These are phyloP conservation scores for Leucozona laternaria DNA, from an alignment of 2,888 invertebrate genomes.

Conservation along the genomic window DNA sequence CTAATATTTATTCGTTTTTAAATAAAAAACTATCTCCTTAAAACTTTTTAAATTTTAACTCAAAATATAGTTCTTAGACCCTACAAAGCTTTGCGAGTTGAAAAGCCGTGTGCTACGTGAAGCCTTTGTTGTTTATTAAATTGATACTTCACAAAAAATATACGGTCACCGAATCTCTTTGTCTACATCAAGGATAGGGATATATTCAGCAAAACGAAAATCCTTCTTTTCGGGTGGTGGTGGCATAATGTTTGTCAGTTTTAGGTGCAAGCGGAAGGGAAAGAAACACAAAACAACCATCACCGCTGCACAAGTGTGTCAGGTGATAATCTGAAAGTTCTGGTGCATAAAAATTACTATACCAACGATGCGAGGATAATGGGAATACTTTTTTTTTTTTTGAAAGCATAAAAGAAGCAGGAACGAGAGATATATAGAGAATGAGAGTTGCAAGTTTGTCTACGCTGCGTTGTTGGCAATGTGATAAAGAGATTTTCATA, in stretches of 20 bases:
- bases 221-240: slow-evolving; percentile 15
- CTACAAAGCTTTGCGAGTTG: too few relatives aligned
- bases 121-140: neutral
- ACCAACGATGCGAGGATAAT: slow-evolving; percentile 57
- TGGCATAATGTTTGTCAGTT: slow-evolving; percentile 52
- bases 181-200: neutral
- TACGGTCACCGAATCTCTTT: neutral
- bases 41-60: too few relatives aligned
- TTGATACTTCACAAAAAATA: neutral
- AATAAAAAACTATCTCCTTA: too few relatives aligned
- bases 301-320: slow-evolving; percentile 64
- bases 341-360: slow-evolving; percentile 68
- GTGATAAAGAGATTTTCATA: slow-evolving; percentile 25
- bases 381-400: slow-evolving; percentile 31
- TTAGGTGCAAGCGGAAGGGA: slow-evolving; percentile 37
- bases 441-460: slow-evolving; percentile 22
- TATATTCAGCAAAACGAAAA: neutral
- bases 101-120: too few relatives aligned
- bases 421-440: neutral
- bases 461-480: slow-evolving; percentile 10
- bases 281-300: slow-evolving; percentile 33
- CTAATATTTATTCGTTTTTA: too few relatives aligned
- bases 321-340: slow-evolving; percentile 71
- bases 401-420: neutral
- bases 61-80: too few relatives aligned